Evolutionary conservation across 2,113 vertebrate genomes (phyloP).

Genomic region (rat (Rattus norvegicus)): DNA sequence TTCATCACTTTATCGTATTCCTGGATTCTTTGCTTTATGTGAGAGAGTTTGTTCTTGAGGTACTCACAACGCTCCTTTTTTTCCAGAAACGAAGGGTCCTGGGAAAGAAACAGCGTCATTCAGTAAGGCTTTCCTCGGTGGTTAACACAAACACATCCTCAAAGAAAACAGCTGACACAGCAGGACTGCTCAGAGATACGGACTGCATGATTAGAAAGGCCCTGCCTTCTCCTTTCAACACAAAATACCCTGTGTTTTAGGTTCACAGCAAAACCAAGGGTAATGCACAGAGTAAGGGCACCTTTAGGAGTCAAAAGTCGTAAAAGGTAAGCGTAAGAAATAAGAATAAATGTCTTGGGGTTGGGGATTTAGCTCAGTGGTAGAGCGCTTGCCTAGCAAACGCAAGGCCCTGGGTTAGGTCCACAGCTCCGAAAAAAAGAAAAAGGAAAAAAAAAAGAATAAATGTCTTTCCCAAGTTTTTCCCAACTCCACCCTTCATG

Average conservation of each 20-base stretch:
- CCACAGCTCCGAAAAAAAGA: too few relatives aligned
- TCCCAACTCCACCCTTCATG: neutral
- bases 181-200: neutral
- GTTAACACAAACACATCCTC: neutral
- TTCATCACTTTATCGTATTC: conserved; percentile 96
- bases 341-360: neutral
- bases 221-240: neutral
- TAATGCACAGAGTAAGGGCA: neutral
- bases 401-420: too few relatives aligned
- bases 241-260: conserved; percentile 10
- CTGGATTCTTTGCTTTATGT: conserved; percentile 97
- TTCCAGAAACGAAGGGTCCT: conserved; percentile 96
- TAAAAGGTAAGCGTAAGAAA: neutral
- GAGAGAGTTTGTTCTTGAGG: conserved; percentile 96
- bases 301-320: neutral
- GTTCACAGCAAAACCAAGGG: neutral
- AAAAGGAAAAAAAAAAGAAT: too few relatives aligned
- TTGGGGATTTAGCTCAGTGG: too few relatives aligned
- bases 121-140: neutral
- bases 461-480: neutral
- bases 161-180: neutral
- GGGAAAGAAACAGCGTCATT: conserved; percentile 70
- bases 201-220: neutral
- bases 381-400: too few relatives aligned
- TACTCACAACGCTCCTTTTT: conserved; percentile 98